Conservation (phyloP, 2,888 invertebrate species). For the Gymnocheta viridis region DNA sequence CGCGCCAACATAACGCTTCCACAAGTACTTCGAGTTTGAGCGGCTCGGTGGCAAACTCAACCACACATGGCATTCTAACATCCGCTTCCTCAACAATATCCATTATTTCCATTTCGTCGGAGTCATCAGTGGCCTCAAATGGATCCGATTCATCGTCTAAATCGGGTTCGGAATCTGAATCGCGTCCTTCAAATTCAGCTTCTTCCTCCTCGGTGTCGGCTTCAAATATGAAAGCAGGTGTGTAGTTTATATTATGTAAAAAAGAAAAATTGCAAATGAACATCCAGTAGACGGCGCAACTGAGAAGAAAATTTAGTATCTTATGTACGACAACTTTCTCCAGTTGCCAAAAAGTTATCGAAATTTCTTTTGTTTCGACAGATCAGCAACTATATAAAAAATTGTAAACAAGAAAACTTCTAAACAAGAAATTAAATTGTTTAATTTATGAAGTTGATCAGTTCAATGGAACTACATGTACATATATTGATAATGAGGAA, state of each 20-base stretch:
- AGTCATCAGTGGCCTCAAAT: conserved; percentile 76
- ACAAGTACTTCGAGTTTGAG: conserved; percentile 52
- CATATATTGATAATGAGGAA: too few species aligned
- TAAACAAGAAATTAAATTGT: too few species aligned
- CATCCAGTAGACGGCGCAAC: too few species aligned
- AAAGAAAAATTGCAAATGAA: too few species aligned
- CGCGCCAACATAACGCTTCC: conserved; percentile 70
- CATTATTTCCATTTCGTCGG: conserved; percentile 80
- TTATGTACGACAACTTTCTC: too few species aligned
- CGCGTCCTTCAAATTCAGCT: conserved; percentile 68
- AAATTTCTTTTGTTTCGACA: too few species aligned
- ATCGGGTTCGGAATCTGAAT: conserved; percentile 67
- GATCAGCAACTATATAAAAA: too few species aligned
- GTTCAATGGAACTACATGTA: too few species aligned
- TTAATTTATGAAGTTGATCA: too few species aligned
- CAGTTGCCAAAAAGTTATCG: too few species aligned
- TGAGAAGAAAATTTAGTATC: too few species aligned
- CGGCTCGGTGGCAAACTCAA: conserved; percentile 60
- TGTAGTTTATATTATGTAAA: conserved; percentile 40
- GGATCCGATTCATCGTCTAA: conserved; percentile 69
- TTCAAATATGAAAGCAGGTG: conserved; percentile 71
- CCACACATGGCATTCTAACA: conserved; percentile 71
- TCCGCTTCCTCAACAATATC: conserved; percentile 78
- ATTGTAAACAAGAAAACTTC: too few species aligned
- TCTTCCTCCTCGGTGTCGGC: conserved; percentile 70